Evolutionary conservation across 1,140 invertebrate genomes (phyloP).

Genomic region (Gryon sp.): DNA sequence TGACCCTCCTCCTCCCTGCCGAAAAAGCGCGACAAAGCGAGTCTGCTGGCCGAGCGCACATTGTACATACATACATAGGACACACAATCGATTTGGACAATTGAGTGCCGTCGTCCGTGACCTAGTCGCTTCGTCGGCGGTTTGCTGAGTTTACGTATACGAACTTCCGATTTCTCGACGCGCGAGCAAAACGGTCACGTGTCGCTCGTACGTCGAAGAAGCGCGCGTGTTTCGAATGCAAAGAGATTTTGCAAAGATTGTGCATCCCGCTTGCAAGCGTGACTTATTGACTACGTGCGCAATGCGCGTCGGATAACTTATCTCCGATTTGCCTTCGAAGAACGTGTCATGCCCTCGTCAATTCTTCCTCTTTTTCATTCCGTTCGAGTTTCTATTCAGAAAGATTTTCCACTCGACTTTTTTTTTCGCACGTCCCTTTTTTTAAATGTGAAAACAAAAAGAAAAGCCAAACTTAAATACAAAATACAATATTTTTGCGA

Average conservation of each 20-base stretch:
- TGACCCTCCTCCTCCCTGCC: background rate
- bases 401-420: constrained; percentile 2
- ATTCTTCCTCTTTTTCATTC: constrained; percentile 12
- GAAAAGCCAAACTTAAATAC: too few relatives aligned
- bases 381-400: constrained; percentile 1
- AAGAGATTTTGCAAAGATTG: constrained; percentile 52
- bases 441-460: too few relatives aligned
- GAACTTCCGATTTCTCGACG: constrained; percentile 56
- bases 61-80: constrained; percentile 3
- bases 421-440: too few relatives aligned
- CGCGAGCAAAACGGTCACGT: constrained; percentile 72
- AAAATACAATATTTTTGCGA: too few relatives aligned
- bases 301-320: constrained; percentile 59
- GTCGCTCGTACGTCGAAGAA: constrained; percentile 68
- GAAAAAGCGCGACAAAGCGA: constrained; percentile 30
- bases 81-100: constrained; percentile 59
- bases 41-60: too few relatives aligned
- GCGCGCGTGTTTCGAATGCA: constrained; percentile 70
- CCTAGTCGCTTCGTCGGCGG: constrained; percentile 54
- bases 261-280: constrained; percentile 63
- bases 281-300: constrained; percentile 62
- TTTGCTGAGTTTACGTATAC: constrained; percentile 43
- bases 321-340: constrained; percentile 54
- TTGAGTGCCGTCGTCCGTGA: constrained; percentile 64
- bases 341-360: constrained; percentile 56